Evolutionary conservation across 2,888 invertebrate species (phyloP).

Genomic region (Hypsopygia costalis): DNA sequence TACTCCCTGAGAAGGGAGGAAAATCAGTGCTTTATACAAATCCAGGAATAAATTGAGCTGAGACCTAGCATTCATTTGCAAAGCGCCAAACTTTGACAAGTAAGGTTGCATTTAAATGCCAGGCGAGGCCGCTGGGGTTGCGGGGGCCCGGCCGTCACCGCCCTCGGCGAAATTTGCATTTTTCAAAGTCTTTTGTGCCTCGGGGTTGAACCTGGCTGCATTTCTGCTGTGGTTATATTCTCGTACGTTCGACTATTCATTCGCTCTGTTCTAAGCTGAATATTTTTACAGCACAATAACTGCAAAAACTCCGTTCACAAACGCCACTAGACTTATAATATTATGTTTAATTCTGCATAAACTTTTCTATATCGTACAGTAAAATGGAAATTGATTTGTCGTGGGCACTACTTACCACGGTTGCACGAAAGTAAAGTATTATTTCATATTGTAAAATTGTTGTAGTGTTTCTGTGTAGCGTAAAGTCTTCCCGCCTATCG

Average conservation of each 20-base stretch:
- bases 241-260: constrained; percentile 13
- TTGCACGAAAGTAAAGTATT: too few relatives aligned
- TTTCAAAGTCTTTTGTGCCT: constrained; percentile 52
- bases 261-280: constrained; percentile 16
- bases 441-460: too few relatives aligned
- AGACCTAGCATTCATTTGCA: constrained; percentile 53
- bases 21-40: constrained; percentile 16
- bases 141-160: constrained; percentile 24
- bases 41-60: constrained; percentile 25
- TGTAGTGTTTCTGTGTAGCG: too few relatives aligned
- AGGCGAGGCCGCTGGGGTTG: constrained; percentile 30
- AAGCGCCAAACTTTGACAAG: constrained; percentile 62
- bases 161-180: constrained; percentile 51
- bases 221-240: constrained; percentile 23
- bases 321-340: constrained; percentile 22
- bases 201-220: constrained; percentile 31
- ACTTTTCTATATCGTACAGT: constrained; percentile 26
- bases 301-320: constrained; percentile 22
- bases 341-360: constrained; percentile 14
- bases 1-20: not conserved
- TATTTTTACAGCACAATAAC: constrained; percentile 24
- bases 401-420: too few relatives aligned
- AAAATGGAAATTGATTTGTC: not conserved
- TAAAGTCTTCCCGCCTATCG: too few relatives aligned
- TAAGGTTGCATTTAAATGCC: constrained; percentile 65